Evolutionary conservation across 2,113 vertebrate species (phyloP).

Genomic region (Pseudolaguvia tuberculata): DNA sequence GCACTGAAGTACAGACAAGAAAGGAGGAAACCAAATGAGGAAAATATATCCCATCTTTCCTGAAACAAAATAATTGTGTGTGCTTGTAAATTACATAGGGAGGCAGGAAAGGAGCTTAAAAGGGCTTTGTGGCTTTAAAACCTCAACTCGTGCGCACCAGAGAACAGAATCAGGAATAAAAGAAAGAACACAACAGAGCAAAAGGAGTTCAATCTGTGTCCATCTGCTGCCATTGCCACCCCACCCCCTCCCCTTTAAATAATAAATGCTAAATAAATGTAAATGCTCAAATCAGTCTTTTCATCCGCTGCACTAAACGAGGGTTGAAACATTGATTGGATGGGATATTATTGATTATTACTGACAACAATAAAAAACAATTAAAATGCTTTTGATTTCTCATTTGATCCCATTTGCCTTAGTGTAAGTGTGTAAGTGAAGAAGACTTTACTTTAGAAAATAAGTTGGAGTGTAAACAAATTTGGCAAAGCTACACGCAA

Average conservation of each 20-base stretch:
- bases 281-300: slow-evolving; percentile 31
- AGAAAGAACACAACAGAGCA: slow-evolving; percentile 43
- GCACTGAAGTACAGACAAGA: slow-evolving; percentile 8
- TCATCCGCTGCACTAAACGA: background rate
- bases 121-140: slow-evolving; percentile 33
- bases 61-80: slow-evolving; percentile 25
- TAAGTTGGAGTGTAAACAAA: too few species aligned
- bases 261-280: too few species aligned
- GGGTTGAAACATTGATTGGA: too few species aligned
- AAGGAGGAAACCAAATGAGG: slow-evolving; percentile 5
- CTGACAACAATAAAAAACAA: too few species aligned
- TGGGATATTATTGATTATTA: too few species aligned
- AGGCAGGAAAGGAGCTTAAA: slow-evolving; percentile 14
- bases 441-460: too few species aligned
- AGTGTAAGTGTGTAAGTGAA: too few species aligned
- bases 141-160: slow-evolving; percentile 38
- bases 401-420: too few species aligned
- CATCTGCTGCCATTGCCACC: slow-evolving; percentile 59
- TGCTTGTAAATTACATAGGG: slow-evolving; percentile 5
- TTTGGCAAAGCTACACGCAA: too few species aligned
- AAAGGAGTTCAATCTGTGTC: slow-evolving; percentile 61
- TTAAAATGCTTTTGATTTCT: too few species aligned
- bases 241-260: too few species aligned
- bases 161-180: slow-evolving; percentile 55
- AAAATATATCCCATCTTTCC: background rate